phyloP scores from a whole-genome alignment of 2,113 vertebrate genomes.

The Tyto alba region DNA sequence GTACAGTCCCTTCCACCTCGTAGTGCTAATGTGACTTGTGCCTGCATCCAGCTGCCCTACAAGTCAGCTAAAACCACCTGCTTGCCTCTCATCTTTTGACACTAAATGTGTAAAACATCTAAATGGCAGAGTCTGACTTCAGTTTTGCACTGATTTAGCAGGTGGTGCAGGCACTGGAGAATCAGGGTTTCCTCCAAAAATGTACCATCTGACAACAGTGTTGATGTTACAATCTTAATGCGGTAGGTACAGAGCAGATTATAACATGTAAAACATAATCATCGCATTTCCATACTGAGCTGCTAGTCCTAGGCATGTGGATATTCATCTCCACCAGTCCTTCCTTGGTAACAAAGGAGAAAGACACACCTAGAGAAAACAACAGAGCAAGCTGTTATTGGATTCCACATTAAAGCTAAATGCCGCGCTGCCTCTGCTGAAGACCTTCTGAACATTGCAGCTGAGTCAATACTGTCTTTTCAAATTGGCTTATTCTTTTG shows the following conservation, averaged over 20 bases:
- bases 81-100: background rate
- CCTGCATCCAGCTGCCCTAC: background rate
- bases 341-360: background rate
- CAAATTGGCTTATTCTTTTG: background rate
- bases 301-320: background rate
- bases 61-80: background rate
- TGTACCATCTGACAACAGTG: background rate
- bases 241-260: background rate
- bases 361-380: slow-evolving; percentile 2
- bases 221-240: background rate
- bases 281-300: background rate
- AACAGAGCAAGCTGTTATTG: background rate
- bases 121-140: background rate
- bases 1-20: background rate
- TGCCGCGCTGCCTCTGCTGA: background rate
- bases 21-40: background rate
- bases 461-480: slow-evolving; percentile 13
- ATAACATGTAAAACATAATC: background rate
- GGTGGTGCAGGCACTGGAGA: background rate
- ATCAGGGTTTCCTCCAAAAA: background rate
- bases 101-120: background rate
- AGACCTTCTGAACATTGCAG: background rate
- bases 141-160: background rate
- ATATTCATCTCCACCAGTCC: background rate
- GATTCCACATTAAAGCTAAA: background rate